Percentiles rank a stretch among this genome's conserved stretches.
These are phyloP conservation scores for Brachylomia viminalis DNA, from an alignment of 2,888 invertebrate species.

Conservation along the genomic window DNA sequence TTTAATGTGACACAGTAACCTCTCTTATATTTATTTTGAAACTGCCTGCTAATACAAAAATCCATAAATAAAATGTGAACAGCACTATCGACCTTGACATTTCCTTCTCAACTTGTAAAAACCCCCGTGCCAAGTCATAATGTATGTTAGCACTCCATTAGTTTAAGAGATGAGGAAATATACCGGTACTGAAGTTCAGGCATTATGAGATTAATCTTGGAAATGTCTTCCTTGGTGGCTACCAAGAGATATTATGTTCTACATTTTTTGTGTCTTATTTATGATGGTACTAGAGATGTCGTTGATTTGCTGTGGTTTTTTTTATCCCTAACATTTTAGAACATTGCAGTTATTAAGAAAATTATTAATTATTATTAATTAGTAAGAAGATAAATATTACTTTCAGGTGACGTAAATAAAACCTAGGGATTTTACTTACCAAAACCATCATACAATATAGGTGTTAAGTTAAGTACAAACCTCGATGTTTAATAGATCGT, in stretches of 20 bases:
- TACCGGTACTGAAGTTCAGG: slow-evolving; percentile 14
- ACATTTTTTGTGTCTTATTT: background rate
- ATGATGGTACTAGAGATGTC: background rate
- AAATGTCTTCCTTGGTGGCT: slow-evolving; percentile 25
- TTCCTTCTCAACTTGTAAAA: background rate
- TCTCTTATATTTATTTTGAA: background rate
- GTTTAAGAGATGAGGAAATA: slow-evolving; percentile 15
- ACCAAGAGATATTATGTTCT: slow-evolving; percentile 17
- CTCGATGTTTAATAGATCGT: background rate
- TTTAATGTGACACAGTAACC: background rate
- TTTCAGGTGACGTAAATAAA: background rate
- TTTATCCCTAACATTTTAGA: slow-evolving; percentile 6
- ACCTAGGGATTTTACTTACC: background rate
- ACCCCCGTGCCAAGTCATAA: slow-evolving; percentile 1
- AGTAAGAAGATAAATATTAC: background rate
- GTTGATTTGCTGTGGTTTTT: slow-evolving; percentile 4
- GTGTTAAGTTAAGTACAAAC: too few relatives aligned
- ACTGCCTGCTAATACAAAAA: background rate
- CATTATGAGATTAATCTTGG: slow-evolving; percentile 26
- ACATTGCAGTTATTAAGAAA: background rate
- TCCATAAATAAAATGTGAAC: background rate
- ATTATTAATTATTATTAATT: too few relatives aligned
- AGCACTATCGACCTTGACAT: background rate
- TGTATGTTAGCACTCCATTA: slow-evolving; percentile 46
- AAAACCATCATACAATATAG: background rate